Percentiles rank a stretch among this genome's conserved stretches.
phyloP scores from a whole-genome alignment of 2,113 vertebrate genomes.

The Nannospalax galili region DNA sequence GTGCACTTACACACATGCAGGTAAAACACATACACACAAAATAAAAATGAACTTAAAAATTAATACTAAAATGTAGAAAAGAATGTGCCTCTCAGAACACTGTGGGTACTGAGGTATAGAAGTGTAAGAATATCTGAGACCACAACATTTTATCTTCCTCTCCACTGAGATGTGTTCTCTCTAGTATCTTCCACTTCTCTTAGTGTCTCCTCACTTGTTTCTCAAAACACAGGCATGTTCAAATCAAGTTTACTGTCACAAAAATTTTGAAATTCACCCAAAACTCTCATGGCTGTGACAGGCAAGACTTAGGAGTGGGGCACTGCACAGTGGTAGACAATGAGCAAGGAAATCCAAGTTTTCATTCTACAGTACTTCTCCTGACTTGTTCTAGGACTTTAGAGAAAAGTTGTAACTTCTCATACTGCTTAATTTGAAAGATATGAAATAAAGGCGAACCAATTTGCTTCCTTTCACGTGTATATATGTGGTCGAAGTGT shows the following conservation, averaged over 20 bases:
- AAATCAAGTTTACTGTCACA: background rate
- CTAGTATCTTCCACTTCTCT: background rate
- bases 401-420: background rate
- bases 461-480: background rate
- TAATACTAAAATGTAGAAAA: background rate
- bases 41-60: background rate
- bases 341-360: background rate
- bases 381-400: background rate
- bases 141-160: background rate
- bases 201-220: background rate
- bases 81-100: background rate
- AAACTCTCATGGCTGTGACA: background rate
- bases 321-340: background rate
- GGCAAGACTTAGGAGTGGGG: background rate
- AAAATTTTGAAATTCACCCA: background rate
- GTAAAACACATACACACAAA: background rate
- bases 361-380: background rate
- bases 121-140: background rate
- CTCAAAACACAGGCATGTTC: background rate
- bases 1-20: background rate
- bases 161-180: background rate
- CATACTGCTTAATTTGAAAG: background rate
- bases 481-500: background rate
- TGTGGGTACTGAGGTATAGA: background rate
- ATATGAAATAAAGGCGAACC: background rate